Conservation (phyloP, 2,888 invertebrate species). For the Macrophya alboannulata region DNA sequence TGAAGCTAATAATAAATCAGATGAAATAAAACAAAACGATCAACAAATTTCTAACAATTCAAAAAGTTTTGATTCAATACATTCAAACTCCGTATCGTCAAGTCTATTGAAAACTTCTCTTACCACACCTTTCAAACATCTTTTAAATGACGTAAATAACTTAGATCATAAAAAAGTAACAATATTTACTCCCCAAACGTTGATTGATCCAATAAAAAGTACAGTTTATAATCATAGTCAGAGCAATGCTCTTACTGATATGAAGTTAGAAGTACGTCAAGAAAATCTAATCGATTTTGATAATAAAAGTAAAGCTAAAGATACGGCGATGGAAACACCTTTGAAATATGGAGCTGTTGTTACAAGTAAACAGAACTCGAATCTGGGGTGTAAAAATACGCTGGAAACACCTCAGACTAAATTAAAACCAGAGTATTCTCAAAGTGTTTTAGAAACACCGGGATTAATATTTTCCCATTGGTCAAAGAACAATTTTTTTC, state of each 20-base stretch:
- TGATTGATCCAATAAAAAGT: background rate
- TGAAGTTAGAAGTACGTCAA: background rate
- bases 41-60: background rate
- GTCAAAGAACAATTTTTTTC: conserved; percentile 65
- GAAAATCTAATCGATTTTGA: background rate
- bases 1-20: background rate
- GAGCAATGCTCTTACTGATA: background rate
- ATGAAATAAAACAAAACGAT: background rate
- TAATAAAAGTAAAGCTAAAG: background rate
- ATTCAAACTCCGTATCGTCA: background rate
- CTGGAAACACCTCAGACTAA: conserved; percentile 74
- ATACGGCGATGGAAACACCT: conserved; percentile 68
- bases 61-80: background rate
- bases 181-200: background rate
- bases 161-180: background rate
- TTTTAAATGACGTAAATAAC: background rate
- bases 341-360: conserved; percentile 68
- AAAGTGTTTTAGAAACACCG: conserved; percentile 70
- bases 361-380: conserved; percentile 69
- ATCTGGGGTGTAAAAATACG: conserved; percentile 72
- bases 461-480: conserved; percentile 71
- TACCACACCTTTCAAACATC: background rate
- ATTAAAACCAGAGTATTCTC: conserved; percentile 61
- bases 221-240: background rate
- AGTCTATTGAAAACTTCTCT: background rate